Conservation (phyloP, 2,113 vertebrate genomes). For the Panurus biarmicus region DNA sequence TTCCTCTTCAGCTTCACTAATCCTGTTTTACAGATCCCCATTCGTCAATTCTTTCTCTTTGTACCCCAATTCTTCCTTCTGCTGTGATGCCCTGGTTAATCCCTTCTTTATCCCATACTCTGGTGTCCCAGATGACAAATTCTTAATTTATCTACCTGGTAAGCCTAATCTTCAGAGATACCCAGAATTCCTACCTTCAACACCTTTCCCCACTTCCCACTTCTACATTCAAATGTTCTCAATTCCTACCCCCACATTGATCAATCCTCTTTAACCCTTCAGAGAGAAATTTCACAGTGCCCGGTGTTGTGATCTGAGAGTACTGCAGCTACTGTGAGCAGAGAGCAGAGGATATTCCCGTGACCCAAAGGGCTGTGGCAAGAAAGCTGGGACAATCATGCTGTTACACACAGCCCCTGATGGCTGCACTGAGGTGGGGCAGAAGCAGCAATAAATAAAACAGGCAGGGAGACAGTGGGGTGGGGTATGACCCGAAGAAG, state of each 20-base stretch:
- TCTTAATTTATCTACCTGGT: neutral
- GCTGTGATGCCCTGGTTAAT: neutral
- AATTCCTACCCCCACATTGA: neutral
- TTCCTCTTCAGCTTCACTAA: neutral
- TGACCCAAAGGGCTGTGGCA: neutral
- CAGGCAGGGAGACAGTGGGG: conserved; percentile 35
- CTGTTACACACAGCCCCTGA: neutral
- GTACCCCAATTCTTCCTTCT: neutral
- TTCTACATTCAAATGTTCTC: neutral
- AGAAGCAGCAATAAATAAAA: conserved; percentile 39
- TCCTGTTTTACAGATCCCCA: neutral
- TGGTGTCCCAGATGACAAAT: neutral
- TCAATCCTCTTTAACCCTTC: neutral
- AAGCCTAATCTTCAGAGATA: neutral
- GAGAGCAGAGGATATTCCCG: conserved; percentile 5
- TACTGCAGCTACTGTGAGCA: conserved; percentile 67
- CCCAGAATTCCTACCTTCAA: neutral
- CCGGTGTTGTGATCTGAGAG: conserved; percentile 3
- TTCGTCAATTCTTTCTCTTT: neutral
- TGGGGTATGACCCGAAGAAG: conserved; percentile 19
- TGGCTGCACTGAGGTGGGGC: neutral
- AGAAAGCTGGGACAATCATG: conserved; percentile 5
- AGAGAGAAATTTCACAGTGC: neutral
- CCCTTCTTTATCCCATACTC: neutral
- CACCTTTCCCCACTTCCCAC: neutral